Evolutionary conservation across 2,797 vertebrate genomes (phyloP), one percentile per base, ranked within the genome.

Genomic region (Enteromius fasciolatus): DNA sequence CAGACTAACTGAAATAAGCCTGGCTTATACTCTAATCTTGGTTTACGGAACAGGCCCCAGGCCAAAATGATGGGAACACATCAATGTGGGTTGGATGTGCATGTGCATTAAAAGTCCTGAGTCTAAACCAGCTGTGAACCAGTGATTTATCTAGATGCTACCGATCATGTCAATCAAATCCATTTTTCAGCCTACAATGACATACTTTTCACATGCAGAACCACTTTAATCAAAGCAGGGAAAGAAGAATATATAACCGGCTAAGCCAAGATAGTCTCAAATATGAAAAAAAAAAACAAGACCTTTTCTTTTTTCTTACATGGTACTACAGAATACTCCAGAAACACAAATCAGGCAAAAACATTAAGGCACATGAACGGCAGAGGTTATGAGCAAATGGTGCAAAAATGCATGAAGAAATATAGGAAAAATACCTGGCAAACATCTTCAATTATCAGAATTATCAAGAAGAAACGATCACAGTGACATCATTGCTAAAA

Each of bases 381-480:
- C 20, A 39, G 57, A 74, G 8, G 14, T 64, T 50, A 81, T 23
- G 23, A 9, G 78, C 23, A 33, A 74, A 39, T 28, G 57, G 61
- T 76, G 80, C 72, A 76, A 82, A 74, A 44, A 76, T 44, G 33
- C 70, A 67, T 20, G 4, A 25, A 66, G 61, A 81, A 28, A 52
- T 63, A 25, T 28, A 59, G 1, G 20, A 64, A 17, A 48, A 8
- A 36, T 2, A 23, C 18, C 46, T 69, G 31, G 23, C 7, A 18
- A 50, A 31, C 28, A 50, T 69, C 25, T 73, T 17, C 7, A 64
- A 17, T 63, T 8, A 61, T 15, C 12, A 61, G 59, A 61, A 15
- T 28, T 15, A 25, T 61, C 59, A 28, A 61, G 59, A 61, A 28
- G 57, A 68, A 18, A 39, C 11, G 2, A 50, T 52, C 63, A 77